phyloP scores from a whole-genome alignment of 2,113 vertebrate genomes.

The Recurvirostra avosetta region DNA sequence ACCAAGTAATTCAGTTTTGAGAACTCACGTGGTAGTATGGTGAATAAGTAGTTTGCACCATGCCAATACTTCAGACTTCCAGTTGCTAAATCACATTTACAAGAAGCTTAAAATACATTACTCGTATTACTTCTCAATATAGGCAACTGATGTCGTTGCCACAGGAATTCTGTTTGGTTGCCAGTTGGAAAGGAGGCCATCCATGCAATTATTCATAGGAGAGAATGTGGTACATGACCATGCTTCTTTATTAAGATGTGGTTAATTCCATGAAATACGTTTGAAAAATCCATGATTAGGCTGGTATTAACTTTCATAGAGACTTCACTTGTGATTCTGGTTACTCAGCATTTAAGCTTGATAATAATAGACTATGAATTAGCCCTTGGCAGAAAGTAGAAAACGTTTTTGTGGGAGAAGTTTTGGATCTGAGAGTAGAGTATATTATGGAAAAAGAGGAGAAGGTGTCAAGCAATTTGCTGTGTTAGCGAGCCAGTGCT shows the following conservation, averaged over 20 bases:
- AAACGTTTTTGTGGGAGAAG: neutral
- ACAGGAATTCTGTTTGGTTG: neutral
- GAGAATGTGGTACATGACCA: neutral
- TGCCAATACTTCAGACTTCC: neutral
- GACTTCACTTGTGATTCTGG: neutral
- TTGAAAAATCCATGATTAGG: neutral
- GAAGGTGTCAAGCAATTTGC: neutral
- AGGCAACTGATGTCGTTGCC: neutral
- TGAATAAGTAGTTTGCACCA: neutral
- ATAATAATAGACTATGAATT: neutral
- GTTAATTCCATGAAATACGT: neutral
- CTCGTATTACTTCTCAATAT: neutral
- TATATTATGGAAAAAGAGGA: neutral
- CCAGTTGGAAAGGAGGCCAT: neutral
- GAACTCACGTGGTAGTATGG: neutral
- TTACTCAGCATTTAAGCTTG: neutral
- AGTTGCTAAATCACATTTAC: neutral
- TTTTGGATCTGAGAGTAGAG: neutral
- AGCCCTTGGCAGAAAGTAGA: neutral
- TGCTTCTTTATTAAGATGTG: neutral
- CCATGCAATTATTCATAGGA: neutral
- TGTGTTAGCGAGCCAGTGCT: neutral
- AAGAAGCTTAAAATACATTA: neutral
- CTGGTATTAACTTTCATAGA: neutral
- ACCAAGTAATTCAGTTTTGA: neutral